Base-by-base conservation (phyloP, 2,888 invertebrate species). In the Hoplodrina blanda region DNA sequence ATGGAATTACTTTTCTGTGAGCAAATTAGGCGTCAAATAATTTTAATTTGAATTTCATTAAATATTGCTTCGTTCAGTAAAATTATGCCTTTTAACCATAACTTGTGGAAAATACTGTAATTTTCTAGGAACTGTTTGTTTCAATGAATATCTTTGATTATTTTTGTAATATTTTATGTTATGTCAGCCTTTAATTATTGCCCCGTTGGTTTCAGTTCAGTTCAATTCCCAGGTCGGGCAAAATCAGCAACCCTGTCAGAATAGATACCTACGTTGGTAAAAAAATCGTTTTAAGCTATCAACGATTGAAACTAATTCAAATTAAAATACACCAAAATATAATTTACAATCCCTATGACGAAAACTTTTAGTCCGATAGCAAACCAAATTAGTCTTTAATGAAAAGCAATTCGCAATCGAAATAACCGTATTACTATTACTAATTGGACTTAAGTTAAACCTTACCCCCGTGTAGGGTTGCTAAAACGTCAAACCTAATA, bases 11-110 rank as follows among this genome's bases (percentile, higher is more conserved):
- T 20, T 54, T 17, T n/a, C 13, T 20, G 61, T 37, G 19, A 44
- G 20, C 1, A 20, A 59, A 49, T 57, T 44, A 41, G n/a, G 11
- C 20, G 19, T 30, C n/a, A 57, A 60, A 61, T 53, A 17, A 53
- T 61, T 41, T 62, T 33, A 25, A 44, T 50, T 41, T 57, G 57
- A 57, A 66, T 62, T 61, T 41, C 2, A 41, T 56, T 46, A 41
- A 30, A 44, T 46, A 61, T 44, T 17, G n/a, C 19, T 60, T 13
- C 17, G 11, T 4, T 33, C 17, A 19, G 41, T 49, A 13, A 15
- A 46, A 46, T n/a, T 70, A 50, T 6, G 33, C 13, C 41, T 56
- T 25, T n/a, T 33, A 44, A 33, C 4, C 1, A 33, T 7, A 53
- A 30, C 4, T 52, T n/a, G n/a, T 44, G n/a, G 41, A 4, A 57